phyloP scores from a whole-genome alignment of 2,113 vertebrate species.

The Rhipidura dahli region DNA sequence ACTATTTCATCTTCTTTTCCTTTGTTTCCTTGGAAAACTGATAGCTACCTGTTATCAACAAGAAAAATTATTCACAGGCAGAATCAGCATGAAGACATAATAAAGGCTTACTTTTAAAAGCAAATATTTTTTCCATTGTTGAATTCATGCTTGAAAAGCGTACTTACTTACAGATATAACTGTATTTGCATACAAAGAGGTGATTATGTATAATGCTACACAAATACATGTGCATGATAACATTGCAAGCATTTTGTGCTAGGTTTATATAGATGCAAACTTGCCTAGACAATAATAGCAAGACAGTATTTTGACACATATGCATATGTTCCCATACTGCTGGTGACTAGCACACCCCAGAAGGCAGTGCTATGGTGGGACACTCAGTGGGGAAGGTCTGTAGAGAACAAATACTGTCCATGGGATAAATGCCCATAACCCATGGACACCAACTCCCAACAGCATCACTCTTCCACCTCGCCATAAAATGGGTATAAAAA shows the following conservation, averaged over 20 bases:
- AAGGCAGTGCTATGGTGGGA: not conserved
- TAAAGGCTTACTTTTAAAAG: not conserved
- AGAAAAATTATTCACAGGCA: not conserved
- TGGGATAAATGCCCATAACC: rapidly evolving
- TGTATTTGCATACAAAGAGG: constrained; percentile 4
- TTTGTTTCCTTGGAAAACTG: constrained; percentile 49
- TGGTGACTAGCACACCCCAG: not conserved
- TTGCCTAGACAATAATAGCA: not conserved
- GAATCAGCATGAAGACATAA: not conserved
- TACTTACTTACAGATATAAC: not conserved
- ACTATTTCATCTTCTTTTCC: constrained; percentile 18
- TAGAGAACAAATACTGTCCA: not conserved
- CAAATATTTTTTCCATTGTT: not conserved
- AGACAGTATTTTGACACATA: not conserved
- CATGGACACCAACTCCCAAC: rapidly evolving
- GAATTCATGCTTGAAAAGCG: not conserved
- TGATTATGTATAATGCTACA: not conserved
- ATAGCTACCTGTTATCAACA: constrained; percentile 24
- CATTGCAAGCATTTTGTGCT: not conserved
- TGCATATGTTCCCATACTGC: not conserved
- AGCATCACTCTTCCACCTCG: not conserved
- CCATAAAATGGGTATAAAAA: not conserved
- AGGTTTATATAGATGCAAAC: not conserved
- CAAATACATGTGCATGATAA: not conserved
- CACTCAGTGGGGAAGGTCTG: not conserved